phyloP scores from a whole-genome alignment of 2,888 invertebrate genomes.

The Boloria euphrosyne region DNA sequence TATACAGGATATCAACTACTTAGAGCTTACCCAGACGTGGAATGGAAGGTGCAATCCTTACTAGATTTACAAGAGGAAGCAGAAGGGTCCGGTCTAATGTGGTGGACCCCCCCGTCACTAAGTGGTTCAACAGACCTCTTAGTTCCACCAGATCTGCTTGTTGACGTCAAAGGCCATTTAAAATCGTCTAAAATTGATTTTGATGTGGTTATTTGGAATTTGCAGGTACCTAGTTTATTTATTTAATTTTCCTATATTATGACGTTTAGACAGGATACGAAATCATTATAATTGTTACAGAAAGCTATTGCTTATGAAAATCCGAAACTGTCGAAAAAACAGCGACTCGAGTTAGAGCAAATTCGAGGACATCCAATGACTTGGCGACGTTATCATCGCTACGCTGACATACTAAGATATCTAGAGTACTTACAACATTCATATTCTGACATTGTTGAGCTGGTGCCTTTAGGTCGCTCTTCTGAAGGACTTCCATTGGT shows the following conservation, averaged over 20 bases:
- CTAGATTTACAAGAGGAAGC: constrained; percentile 75
- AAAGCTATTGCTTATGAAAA: constrained; percentile 87
- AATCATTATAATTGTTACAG: constrained; percentile 49
- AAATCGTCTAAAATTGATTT: constrained; percentile 84
- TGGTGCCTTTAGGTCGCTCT: constrained; percentile 87
- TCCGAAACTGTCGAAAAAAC: constrained; percentile 84
- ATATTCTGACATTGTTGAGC: constrained; percentile 84
- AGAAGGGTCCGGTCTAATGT: constrained; percentile 75
- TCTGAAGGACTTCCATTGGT: constrained; percentile 87
- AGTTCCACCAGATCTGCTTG: constrained; percentile 85
- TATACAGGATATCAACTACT: constrained; percentile 83
- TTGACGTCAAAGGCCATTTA: constrained; percentile 82
- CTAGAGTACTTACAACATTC: constrained; percentile 85
- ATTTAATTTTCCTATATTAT: no score
- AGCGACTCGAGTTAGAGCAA: constrained; percentile 81
- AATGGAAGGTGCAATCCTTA: constrained; percentile 73
- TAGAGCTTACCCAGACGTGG: constrained; percentile 66
- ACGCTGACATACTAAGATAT: constrained; percentile 86
- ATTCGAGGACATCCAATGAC: constrained; percentile 85
- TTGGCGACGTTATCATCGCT: constrained; percentile 88
- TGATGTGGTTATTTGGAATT: constrained; percentile 86
- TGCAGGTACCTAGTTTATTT: constrained; percentile 82
- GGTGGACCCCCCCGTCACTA: constrained; percentile 76
- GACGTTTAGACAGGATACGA: neutral
- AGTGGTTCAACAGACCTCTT: constrained; percentile 86